Evolutionary conservation across 2,797 vertebrate genomes (phyloP).

Genomic region (Anguilla pacifica): DNA sequence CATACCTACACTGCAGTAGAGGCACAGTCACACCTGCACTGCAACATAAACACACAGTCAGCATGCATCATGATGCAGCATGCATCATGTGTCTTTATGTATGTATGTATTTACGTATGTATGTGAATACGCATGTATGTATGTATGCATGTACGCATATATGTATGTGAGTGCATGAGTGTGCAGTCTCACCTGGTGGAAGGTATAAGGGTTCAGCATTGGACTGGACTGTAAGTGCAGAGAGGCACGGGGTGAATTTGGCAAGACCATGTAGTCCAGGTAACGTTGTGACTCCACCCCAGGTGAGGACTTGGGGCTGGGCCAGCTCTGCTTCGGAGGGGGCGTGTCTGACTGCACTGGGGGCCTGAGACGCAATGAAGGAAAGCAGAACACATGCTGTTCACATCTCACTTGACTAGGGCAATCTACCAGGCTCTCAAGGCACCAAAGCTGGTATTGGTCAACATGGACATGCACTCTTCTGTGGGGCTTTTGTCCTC

Average conservation of each 20-base stretch:
- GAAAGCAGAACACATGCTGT: background rate
- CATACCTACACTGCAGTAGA: background rate
- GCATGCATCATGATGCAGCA: background rate
- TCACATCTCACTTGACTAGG: background rate
- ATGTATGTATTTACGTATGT: background rate
- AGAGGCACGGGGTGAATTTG: slow-evolving; percentile 70
- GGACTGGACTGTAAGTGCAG: slow-evolving; percentile 71
- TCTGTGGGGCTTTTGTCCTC: background rate
- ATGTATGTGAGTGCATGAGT: background rate
- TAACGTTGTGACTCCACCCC: slow-evolving; percentile 71
- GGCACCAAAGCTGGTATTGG: too few relatives aligned
- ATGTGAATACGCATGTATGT: background rate
- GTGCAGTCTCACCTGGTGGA: slow-evolving; percentile 77
- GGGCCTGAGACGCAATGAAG: slow-evolving; percentile 53
- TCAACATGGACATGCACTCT: background rate
- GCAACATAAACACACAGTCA: background rate
- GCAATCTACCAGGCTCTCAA: too few relatives aligned
- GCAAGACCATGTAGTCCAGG: slow-evolving; percentile 83
- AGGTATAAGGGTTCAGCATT: slow-evolving; percentile 83
- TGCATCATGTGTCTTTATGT: background rate
- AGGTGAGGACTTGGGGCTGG: slow-evolving; percentile 58
- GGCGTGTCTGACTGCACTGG: slow-evolving; percentile 53
- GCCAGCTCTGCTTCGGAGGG: slow-evolving; percentile 44
- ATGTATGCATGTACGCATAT: background rate
- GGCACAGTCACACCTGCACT: background rate